Evolutionary conservation across 2,888 invertebrate species (phyloP).

Genomic region (Tromatobia lineatoria): DNA sequence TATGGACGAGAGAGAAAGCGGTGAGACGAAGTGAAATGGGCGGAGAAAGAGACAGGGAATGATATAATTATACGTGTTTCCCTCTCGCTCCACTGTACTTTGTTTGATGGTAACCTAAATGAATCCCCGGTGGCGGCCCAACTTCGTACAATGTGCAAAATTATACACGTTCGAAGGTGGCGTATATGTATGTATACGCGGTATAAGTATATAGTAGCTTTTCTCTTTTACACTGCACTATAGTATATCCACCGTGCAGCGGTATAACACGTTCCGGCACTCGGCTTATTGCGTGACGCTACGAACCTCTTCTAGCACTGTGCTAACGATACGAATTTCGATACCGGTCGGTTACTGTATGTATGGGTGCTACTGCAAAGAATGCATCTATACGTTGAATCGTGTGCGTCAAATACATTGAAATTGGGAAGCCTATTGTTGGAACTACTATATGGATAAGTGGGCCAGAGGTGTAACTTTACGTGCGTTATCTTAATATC

Average conservation of each 20-base stretch:
- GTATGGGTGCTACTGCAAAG: conserved; percentile 14
- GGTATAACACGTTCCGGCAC: conserved; percentile 49
- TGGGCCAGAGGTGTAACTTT: conserved; percentile 53
- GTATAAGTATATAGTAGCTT: background rate
- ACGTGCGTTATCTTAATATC: conserved; percentile 56
- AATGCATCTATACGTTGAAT: conserved; percentile 18
- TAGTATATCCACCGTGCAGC: conserved; percentile 28
- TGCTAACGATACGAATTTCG: conserved; percentile 47
- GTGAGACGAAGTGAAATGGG: background rate
- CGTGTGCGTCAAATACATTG: conserved; percentile 1
- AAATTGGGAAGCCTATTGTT: conserved; percentile 35
- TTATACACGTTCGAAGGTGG: conserved; percentile 77
- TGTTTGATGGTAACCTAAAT: conserved; percentile 43
- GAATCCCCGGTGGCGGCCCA: conserved; percentile 65
- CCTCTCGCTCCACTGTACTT: conserved; percentile 39
- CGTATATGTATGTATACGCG: conserved; percentile 5
- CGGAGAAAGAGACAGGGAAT: conserved; percentile 47
- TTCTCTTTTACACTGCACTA: conserved; percentile 35
- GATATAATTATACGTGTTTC: conserved; percentile 37
- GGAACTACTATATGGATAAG: conserved; percentile 25
- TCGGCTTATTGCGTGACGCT: conserved; percentile 44
- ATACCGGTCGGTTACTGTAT: conserved; percentile 24
- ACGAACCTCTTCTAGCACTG: conserved; percentile 30
- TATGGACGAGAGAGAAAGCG: conserved; percentile 15
- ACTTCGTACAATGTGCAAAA: conserved; percentile 78